A percentile compares a stretch with the other conserved stretches of the same genome.
These are phyloP conservation scores for Cheirogaleus major DNA, from an alignment of 2,797 vertebrate genomes.

Conservation along the genomic window DNA sequence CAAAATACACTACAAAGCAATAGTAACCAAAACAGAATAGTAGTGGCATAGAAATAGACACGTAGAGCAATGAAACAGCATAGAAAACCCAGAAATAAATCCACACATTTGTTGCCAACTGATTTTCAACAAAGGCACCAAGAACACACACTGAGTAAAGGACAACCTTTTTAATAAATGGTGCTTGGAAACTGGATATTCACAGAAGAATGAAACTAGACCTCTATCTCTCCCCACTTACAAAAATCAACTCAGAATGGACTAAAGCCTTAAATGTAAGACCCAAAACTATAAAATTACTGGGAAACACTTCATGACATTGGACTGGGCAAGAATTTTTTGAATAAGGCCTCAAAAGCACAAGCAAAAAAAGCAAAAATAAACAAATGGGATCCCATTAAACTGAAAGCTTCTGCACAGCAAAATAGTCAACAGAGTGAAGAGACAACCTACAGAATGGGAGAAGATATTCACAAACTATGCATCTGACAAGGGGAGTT, in stretches of 20 bases:
- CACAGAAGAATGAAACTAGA: not conserved
- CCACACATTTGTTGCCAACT: not conserved
- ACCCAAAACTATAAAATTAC: not conserved
- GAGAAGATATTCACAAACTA: not conserved
- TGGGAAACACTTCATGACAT: not conserved
- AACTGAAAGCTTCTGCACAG: not conserved
- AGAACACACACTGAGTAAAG: not conserved
- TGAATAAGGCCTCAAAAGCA: not conserved
- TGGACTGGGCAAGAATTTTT: not conserved
- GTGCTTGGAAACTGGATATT: not conserved
- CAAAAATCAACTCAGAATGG: not conserved
- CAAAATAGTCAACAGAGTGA: not conserved
- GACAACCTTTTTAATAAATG: not conserved
- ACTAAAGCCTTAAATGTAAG: not conserved
- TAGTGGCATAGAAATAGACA: not conserved
- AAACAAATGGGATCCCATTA: not conserved
- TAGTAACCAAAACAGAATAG: not conserved
- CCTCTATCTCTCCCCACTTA: not conserved
- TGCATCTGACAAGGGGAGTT: not conserved
- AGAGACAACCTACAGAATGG: not conserved
- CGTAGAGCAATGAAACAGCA: not conserved
- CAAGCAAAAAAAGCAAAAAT: not conserved
- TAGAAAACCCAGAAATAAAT: not conserved
- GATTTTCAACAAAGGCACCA: not conserved
- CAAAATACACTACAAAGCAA: not conserved